Evolutionary conservation across 2,797 vertebrate species (phyloP), one percentile per base, ranked within the genome.

Genomic region (Chelon auratus): DNA sequence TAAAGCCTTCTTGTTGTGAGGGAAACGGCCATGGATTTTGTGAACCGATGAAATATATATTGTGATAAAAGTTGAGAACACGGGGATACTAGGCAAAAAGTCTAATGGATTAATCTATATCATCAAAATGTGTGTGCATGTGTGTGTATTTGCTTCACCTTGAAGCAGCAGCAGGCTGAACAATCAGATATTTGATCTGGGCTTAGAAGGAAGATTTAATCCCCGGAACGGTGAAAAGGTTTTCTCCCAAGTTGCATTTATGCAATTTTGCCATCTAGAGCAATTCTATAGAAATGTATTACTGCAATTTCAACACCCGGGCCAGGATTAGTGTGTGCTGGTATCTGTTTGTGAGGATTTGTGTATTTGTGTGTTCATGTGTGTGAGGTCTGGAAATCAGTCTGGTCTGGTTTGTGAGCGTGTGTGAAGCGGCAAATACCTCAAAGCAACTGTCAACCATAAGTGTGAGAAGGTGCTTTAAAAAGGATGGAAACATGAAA

Each of bases 181-280:
- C 91, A 94, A 94, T 94, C 91, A 86, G 84, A 91, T 91, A 91
- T 94, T 94, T 93, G 90, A 94, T 94, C 92, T 91, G 83, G 87
- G 91, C 57, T 93, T 91, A 94, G 89, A 87, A 81, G 83, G 78
- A 84, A 88, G 88, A 92, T 94, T 93, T 93, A 93, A 93, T 93
- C 92, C 92, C 82, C 83, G 42, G 83, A 89, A 91, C 81, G 80
- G 83, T 91, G 88, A 90, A 93, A 91, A 89, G 89, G 82, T 87
- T 93, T 93, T 89, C 82, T 88, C 87, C 83, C 86, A 91, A 93
- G 89, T 93, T 93, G 90, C 87, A 89, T 94, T 92, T 87, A 91
- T 92, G 89, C 90, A 93, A 92, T 94, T 92, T 92, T 91, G 86
- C 86, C 84, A 92, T 87, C 91, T 87, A 83, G 81, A 87, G 88